phyloP scores from a whole-genome alignment of 2,113 vertebrate genomes.

The Tupaia chinensis region DNA sequence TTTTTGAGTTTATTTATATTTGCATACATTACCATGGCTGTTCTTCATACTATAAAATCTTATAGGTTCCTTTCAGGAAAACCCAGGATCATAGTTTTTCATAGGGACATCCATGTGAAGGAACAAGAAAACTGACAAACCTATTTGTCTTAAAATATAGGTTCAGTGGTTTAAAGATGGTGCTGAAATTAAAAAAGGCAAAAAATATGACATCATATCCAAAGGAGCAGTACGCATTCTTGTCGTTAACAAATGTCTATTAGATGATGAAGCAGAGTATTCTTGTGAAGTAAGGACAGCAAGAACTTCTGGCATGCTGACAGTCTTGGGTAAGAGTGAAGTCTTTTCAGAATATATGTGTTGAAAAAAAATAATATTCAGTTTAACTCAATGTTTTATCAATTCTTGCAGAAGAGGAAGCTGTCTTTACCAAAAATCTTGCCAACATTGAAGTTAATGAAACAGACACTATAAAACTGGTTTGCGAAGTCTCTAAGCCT shows the following conservation, averaged over 20 bases:
- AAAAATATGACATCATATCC: constrained; percentile 97
- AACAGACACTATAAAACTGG: constrained; percentile 95
- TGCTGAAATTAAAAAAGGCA: constrained; percentile 96
- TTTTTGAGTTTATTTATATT: constrained; percentile 29
- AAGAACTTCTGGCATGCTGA: constrained; percentile 95
- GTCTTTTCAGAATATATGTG: constrained; percentile 1
- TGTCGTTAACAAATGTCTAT: constrained; percentile 93
- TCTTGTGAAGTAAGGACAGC: constrained; percentile 96
- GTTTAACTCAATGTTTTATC: constrained; percentile 50
- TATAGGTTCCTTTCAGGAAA: constrained; percentile 88
- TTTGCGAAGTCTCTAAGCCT: constrained; percentile 97
- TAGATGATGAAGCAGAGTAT: constrained; percentile 98
- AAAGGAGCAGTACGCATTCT: constrained; percentile 94
- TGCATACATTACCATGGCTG: not conserved
- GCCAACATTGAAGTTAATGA: constrained; percentile 95
- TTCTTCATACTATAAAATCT: constrained; percentile 10
- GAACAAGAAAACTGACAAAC: constrained; percentile 87
- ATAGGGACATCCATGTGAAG: constrained; percentile 90
- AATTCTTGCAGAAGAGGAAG: constrained; percentile 94
- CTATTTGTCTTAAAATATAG: constrained; percentile 86
- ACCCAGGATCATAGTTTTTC: constrained; percentile 91
- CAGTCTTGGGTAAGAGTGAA: constrained; percentile 93
- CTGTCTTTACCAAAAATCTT: constrained; percentile 97
- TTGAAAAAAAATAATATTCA: not conserved
- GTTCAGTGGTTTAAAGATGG: constrained; percentile 98